Percentiles rank a stretch among this genome's conserved stretches.
Evolutionary conservation across 2,113 vertebrate genomes (phyloP).

Genomic region (Reinhardtius hippoglossoides): DNA sequence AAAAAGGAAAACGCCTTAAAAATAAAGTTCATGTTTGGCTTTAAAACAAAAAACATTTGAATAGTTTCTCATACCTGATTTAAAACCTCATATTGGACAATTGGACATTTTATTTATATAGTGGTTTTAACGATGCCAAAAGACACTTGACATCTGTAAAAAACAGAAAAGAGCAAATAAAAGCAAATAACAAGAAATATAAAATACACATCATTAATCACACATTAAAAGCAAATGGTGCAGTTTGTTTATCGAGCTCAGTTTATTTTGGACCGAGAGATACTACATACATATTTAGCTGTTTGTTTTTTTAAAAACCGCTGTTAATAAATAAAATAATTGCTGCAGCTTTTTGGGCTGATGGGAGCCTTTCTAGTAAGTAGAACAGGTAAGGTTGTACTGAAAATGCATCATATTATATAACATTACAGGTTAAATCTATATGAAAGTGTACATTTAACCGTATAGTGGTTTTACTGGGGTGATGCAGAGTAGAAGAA

Average conservation of each 20-base stretch:
- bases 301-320: not conserved
- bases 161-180: not conserved
- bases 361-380: no score
- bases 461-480: no score
- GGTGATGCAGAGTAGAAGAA: no score
- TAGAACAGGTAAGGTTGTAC: no score
- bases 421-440: no score
- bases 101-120: not conserved
- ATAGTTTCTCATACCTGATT: not conserved
- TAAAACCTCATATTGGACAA: not conserved
- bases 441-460: no score
- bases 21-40: not conserved
- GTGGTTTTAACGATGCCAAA: not conserved
- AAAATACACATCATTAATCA: not conserved
- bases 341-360: no score
- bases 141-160: not conserved
- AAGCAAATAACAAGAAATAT: not conserved
- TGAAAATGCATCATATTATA: no score
- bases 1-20: constrained; percentile 5
- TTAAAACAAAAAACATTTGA: no score
- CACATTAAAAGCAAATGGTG: not conserved
- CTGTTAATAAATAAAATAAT: not conserved
- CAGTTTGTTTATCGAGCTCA: not conserved
- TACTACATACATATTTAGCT: not conserved
- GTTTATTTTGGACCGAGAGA: not conserved